Evolutionary conservation across 2,113 vertebrate species (phyloP).

Genomic region (Nothobranchius kuhntae): DNA sequence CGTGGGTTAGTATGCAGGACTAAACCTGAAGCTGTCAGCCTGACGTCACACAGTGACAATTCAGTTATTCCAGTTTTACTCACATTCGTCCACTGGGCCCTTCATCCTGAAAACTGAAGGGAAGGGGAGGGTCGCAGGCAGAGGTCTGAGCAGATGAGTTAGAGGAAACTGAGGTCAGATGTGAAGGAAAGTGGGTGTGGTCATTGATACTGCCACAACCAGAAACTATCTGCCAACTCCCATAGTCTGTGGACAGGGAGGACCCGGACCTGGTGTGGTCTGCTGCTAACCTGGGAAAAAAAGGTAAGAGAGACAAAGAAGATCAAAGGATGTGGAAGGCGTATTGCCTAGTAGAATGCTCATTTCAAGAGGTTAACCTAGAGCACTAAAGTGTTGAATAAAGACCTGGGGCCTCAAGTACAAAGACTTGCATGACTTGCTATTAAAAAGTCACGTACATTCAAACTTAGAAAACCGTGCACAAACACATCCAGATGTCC

Average conservation of each 20-base stretch:
- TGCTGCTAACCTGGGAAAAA: slow-evolving; percentile 83
- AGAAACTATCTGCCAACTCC: slow-evolving; percentile 99
- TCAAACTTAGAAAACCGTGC: too few species aligned
- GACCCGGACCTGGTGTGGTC: slow-evolving; percentile 91
- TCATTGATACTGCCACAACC: slow-evolving; percentile 98
- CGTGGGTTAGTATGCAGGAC: neutral
- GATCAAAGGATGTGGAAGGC: too few species aligned
- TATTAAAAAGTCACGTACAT: too few species aligned
- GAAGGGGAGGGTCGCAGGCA: slow-evolving; percentile 84
- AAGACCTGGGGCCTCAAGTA: too few species aligned
- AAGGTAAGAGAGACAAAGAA: neutral
- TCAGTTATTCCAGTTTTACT: slow-evolving; percentile 66
- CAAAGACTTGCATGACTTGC: too few species aligned
- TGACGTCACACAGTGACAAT: neutral
- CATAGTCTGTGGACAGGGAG: slow-evolving; percentile 96
- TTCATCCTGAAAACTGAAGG: slow-evolving; percentile 95
- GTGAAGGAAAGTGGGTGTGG: slow-evolving; percentile 82
- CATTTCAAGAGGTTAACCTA: too few species aligned
- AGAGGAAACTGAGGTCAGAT: slow-evolving; percentile 54
- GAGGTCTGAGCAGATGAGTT: slow-evolving; percentile 44
- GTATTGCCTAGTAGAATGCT: too few species aligned
- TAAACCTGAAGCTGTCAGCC: neutral
- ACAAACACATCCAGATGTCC: too few species aligned
- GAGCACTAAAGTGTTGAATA: too few species aligned
- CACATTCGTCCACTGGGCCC: slow-evolving; percentile 89